phyloP scores from a whole-genome alignment of 2,113 vertebrate species.

The Propithecus coquereli region DNA sequence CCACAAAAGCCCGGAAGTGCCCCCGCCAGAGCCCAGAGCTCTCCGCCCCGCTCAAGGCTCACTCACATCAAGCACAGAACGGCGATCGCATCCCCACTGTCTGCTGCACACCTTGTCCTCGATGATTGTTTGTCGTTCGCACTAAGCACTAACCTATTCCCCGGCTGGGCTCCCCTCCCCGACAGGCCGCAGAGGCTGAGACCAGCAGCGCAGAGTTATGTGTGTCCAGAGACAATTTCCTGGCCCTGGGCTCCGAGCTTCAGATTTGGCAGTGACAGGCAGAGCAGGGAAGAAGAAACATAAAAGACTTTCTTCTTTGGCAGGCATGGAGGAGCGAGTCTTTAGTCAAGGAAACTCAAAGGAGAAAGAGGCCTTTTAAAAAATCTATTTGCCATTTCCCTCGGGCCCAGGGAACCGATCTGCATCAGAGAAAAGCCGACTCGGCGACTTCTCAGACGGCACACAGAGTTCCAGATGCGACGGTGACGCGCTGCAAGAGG shows the following conservation, averaged over 20 bases:
- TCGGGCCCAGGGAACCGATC: neutral
- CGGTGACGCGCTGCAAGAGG: fast-evolving
- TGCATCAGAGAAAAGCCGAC: neutral
- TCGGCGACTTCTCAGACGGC: fast-evolving
- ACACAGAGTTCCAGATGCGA: neutral
- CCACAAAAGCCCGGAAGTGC: neutral
- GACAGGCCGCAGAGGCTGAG: neutral
- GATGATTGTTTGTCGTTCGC: neutral
- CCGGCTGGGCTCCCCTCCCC: neutral
- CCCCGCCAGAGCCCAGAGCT: neutral
- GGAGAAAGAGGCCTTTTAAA: neutral
- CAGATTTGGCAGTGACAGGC: neutral
- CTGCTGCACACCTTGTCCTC: fast-evolving
- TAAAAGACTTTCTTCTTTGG: neutral
- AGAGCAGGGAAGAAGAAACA: neutral
- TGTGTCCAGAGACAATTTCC: neutral
- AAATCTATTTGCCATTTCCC: neutral
- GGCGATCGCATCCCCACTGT: fast-evolving
- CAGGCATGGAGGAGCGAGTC: neutral
- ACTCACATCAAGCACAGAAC: fast-evolving
- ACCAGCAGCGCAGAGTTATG: neutral
- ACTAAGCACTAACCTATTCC: neutral
- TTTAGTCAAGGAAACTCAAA: neutral
- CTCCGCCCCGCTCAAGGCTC: fast-evolving
- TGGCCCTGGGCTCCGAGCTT: neutral